phyloP scores from a whole-genome alignment of 2,113 vertebrate species.

The Saguinus imperator region DNA sequence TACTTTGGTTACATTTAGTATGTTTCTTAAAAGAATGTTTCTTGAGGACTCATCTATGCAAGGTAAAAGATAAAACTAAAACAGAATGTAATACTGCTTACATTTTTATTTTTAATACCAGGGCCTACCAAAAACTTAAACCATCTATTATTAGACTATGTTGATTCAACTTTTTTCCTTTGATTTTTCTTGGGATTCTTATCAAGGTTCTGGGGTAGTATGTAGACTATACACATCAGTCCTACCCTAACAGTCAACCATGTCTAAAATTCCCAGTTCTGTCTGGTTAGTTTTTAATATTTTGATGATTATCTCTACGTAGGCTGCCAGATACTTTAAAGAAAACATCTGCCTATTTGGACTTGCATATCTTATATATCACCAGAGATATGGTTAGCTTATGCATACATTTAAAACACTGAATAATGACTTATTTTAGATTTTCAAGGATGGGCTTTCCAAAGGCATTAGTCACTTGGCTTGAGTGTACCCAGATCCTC shows the following conservation, averaged over 20 bases:
- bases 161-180: not conserved
- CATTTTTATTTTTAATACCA: constrained; percentile 31
- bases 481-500: not conserved
- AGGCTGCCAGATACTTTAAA: not conserved
- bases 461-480: not conserved
- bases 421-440: not conserved
- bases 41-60: not conserved
- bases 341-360: not conserved
- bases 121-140: not conserved
- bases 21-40: not conserved
- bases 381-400: not conserved
- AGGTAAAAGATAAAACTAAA: not conserved
- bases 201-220: not conserved
- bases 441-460: not conserved
- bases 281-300: not conserved
- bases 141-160: not conserved
- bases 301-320: not conserved
- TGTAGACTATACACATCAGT: not conserved
- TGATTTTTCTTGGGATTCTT: not conserved
- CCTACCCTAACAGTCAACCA: not conserved
- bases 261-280: not conserved
- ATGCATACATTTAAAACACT: not conserved
- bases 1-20: constrained; percentile 12
- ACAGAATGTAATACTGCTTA: not conserved
- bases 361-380: not conserved